A percentile compares a stretch with the other conserved stretches of the same genome.
phyloP scores from a whole-genome alignment of 2,797 vertebrate genomes.

The Dermochelys coriacea region DNA sequence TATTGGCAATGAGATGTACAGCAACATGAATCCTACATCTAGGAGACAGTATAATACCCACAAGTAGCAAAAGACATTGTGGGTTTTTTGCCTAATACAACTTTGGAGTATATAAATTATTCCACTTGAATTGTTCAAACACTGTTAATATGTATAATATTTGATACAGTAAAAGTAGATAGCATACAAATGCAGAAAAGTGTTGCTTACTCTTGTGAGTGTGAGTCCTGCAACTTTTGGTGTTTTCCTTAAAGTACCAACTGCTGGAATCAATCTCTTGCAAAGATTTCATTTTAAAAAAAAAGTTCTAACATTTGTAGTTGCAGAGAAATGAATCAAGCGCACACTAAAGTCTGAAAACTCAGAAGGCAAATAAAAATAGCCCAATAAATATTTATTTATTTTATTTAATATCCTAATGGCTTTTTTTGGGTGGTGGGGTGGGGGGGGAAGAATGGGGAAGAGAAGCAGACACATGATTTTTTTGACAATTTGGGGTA shows the following conservation, averaged over 20 bases:
- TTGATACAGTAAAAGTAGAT: not conserved
- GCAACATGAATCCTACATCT: not conserved
- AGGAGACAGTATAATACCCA: not conserved
- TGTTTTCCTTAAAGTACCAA: not conserved
- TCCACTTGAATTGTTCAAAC: not conserved
- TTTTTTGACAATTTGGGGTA: not conserved
- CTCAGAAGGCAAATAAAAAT: not conserved
- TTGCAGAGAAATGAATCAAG: not conserved
- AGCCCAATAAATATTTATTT: not conserved
- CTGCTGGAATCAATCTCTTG: not conserved
- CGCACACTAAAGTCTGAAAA: not conserved
- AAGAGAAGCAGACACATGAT: not conserved
- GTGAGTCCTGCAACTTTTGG: not conserved
- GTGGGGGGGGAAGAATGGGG: not conserved
- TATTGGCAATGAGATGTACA: not conserved
- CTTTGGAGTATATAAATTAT: not conserved
- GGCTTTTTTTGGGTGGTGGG: not conserved
- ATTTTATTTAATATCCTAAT: not conserved
- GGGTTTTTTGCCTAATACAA: not conserved
- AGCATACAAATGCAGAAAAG: not conserved
- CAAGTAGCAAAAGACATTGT: not conserved
- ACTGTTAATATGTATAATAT: not conserved
- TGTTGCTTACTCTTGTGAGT: not conserved
- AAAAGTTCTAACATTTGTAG: not conserved
- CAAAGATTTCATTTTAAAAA: not conserved